Base-by-base conservation (phyloP, 1,140 invertebrate species). In the Drusus annulatus region DNA sequence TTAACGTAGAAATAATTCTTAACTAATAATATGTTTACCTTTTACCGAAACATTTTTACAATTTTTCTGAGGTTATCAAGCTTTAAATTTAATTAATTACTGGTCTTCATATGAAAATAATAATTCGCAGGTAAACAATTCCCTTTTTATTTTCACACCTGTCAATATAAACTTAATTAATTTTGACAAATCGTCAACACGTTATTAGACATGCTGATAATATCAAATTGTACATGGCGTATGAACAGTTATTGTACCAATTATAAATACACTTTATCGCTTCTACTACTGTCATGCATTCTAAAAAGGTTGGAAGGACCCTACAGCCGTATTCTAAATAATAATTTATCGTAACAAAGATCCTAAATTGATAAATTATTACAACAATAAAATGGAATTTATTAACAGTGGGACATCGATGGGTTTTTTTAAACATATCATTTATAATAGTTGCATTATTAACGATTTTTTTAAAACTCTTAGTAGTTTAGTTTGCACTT, bases 221-320 rank as follows among this genome's bases (percentile, higher is more conserved):
- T 19, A 23, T 17, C 56, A 60, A 60, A 60, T 60, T 60, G 19
- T 7, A 10, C 56, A 60, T 17, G 19, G 23, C 56, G 16, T 60
- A 60, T 17, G 3, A 60, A 60, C 56, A 17, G 56, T 60, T 19
- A 19, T 60, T 60, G 56, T 23, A 13, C 56, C 17, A 60, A 60
- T 60, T 21, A 60, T 21, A 17, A 60, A 60, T 60, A 13, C 17
- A 60, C 6, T 60, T 60, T 60, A 60, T 60, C 56, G 56, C 56
- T 21, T 60, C 19, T 60, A 17, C 56, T 8, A 60, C 56, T 23
- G 56, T 23, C 19, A 60, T 15, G 56, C 56, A 7, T 60, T 60
- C 56, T 19, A 17, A n/a, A n/a, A n/a, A n/a, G n/a, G n/a, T n/a
- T n/a, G 54, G 5, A 1, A 56, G 8, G 56, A 45, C 36, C 23